Percentiles rank a stretch among this genome's conserved stretches.
phyloP scores from a whole-genome alignment of 2,113 vertebrate species.

The Sphyrna mokarran region DNA sequence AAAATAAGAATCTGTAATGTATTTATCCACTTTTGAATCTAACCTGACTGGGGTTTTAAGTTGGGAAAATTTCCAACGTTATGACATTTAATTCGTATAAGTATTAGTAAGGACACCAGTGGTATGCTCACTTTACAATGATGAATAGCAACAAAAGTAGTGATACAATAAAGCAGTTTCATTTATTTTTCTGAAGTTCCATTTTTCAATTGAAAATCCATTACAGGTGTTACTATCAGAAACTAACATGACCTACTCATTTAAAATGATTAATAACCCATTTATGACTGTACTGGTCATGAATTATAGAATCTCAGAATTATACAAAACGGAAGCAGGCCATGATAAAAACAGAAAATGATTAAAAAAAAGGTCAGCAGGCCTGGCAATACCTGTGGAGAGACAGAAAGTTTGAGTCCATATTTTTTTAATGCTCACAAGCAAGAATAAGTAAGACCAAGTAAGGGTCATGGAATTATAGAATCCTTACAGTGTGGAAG shows the following conservation, averaged over 20 bases:
- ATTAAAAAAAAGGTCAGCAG: too few species aligned
- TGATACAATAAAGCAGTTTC: not conserved
- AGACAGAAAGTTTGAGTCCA: too few species aligned
- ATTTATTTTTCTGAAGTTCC: not conserved
- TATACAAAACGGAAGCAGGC: not conserved
- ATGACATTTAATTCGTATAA: not conserved
- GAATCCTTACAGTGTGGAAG: too few species aligned
- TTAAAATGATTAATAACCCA: not conserved
- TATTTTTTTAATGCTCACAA: too few species aligned
- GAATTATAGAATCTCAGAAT: not conserved
- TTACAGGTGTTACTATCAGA: not conserved
- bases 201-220: slow-evolving; percentile 1
- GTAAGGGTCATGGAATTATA: too few species aligned
- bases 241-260: not conserved
- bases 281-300: not conserved
- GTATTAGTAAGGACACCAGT: not conserved
- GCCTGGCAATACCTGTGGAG: too few species aligned
- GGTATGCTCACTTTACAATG: not conserved
- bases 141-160: not conserved
- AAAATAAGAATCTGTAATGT: not conserved
- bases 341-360: not conserved
- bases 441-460: too few species aligned
- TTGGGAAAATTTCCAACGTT: not conserved
- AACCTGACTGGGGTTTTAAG: not conserved
- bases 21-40: slow-evolving; percentile 6